Base-by-base conservation (phyloP, 2,888 invertebrate genomes). In the Epicampocera succincta region DNA sequence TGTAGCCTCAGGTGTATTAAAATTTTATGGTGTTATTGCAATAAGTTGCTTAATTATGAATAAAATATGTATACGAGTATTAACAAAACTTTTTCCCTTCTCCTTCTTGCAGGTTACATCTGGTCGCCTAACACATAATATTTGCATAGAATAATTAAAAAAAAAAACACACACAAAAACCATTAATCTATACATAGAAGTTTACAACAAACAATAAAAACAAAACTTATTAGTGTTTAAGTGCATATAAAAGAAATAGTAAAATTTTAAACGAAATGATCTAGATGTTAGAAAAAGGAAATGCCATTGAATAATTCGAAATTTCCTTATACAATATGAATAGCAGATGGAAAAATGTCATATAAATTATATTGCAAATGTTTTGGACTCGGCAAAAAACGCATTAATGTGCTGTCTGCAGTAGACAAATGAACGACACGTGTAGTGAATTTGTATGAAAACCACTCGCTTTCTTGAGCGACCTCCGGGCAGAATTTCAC, bases 81-180 rank as follows among this genome's bases (percentile, higher is more conserved):
- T 71, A 58, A 48, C 12, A 8, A 17, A 46, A n/a, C 13, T 38
- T 38, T 12, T 61, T 15, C 19, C 73, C 6, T 63, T 66, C 6
- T 33, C 58, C 42, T 78, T 42, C 11, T 88, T 88, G 46, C 86
- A 88, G 88, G 87, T 88, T 86, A 86, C 86, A 87, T 88, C 88
- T 89, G 88, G 88, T 88, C 88, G 88, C 85, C 63, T 87, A 87
- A 86, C 33, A 33, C 33, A 3, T 72, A 76, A 82, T 84, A 87
- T 80, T 82, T 79, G 86, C 84, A 85, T 86, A 85, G 86, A 85
- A 86, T 87, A 73, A 46, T 38, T 78, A 52, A 29, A 40, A 79
- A 63, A 63, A 42, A 42, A 68, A 72, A 56, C 8, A n/a, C 66
- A 58, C n/a, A 40, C n/a, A n/a, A n/a, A n/a, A n/a, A n/a, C n/a